A percentile compares a stretch with the other conserved stretches of the same genome.
phyloP scores from a whole-genome alignment of 92 coral and sea anemone species.

The Parazoanthus atlanticus region DNA sequence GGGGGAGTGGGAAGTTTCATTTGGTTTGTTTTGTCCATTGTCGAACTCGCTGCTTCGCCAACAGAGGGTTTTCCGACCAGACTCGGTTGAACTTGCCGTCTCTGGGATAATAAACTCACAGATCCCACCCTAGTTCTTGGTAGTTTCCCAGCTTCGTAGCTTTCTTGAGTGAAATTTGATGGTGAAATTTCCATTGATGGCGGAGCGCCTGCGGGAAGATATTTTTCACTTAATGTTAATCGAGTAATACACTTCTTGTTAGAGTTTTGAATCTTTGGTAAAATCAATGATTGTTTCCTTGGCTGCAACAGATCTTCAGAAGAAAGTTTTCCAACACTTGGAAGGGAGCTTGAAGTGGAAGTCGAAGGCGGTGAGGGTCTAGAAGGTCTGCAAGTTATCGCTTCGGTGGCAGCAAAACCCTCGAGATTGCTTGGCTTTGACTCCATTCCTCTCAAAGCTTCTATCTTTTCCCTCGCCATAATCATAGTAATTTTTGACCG shows the following conservation, averaged over 20 bases:
- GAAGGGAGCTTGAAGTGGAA: constrained; percentile 24
- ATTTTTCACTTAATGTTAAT: constrained; percentile 17
- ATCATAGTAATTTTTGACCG: constrained; percentile 24
- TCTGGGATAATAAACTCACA: constrained; percentile 36
- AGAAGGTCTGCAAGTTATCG: constrained; percentile 31
- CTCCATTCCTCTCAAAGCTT: constrained; percentile 21
- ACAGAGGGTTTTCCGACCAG: background rate
- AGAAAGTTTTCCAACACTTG: constrained; percentile 30
- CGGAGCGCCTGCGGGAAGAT: constrained; percentile 18
- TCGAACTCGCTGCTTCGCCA: background rate
- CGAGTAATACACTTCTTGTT: constrained; percentile 25
- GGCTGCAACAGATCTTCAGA: constrained; percentile 14
- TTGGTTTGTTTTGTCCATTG: constrained; percentile 10
- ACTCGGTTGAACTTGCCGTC: constrained; percentile 20
- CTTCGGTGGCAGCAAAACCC: constrained; percentile 8
- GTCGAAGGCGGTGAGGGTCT: constrained; percentile 22
- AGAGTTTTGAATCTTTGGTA: constrained; percentile 35
- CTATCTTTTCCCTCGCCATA: constrained; percentile 16
- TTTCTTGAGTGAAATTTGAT: constrained; percentile 18
- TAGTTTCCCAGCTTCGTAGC: constrained; percentile 1
- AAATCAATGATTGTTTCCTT: constrained; percentile 21
- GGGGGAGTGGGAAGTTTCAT: constrained; percentile 33
- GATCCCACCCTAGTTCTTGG: constrained; percentile 28
- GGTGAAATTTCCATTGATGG: background rate
- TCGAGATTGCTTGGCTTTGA: constrained; percentile 37